A percentile compares a stretch with the other conserved stretches of the same genome.
These are phyloP conservation scores for Caradrina clavipalpis DNA, from an alignment of 2,888 invertebrate species.

Conservation along the genomic window DNA sequence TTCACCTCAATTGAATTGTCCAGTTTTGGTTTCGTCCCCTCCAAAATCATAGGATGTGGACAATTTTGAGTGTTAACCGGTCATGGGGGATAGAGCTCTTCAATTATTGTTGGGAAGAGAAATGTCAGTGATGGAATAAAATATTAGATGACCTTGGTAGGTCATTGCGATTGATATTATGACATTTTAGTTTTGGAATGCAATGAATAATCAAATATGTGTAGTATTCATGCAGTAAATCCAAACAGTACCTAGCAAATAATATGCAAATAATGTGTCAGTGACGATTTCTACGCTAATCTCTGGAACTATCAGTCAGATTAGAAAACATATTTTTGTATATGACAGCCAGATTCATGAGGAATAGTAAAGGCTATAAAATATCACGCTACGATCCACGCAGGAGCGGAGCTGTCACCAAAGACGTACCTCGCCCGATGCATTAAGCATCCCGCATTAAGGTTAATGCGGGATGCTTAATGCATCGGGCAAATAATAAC, in stretches of 20 bases:
- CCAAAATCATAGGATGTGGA: constrained; percentile 64
- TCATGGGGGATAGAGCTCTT: constrained; percentile 20
- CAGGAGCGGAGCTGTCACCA: too few relatives aligned
- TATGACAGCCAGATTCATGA: too few relatives aligned
- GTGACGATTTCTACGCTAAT: too few relatives aligned
- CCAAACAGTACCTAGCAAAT: background rate
- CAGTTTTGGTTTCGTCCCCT: constrained; percentile 57
- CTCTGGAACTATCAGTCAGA: too few relatives aligned
- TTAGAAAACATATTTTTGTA: too few relatives aligned
- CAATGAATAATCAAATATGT: background rate
- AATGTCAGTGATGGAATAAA: background rate
- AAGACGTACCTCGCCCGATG: too few relatives aligned
- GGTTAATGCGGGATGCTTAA: too few relatives aligned
- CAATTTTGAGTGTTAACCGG: constrained; percentile 55
- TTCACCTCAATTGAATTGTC: constrained; percentile 58
- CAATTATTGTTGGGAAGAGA: background rate
- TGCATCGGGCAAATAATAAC: too few relatives aligned
- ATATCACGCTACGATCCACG: too few relatives aligned
- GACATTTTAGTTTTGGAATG: background rate
- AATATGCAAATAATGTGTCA: too few relatives aligned
- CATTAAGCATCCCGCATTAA: too few relatives aligned
- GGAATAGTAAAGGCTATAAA: too few relatives aligned
- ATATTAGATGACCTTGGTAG: background rate
- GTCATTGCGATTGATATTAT: background rate
- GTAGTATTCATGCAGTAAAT: background rate